Evolutionary conservation across 2,888 invertebrate genomes (phyloP).

Genomic region (Chrysopilus asiliformis): DNA sequence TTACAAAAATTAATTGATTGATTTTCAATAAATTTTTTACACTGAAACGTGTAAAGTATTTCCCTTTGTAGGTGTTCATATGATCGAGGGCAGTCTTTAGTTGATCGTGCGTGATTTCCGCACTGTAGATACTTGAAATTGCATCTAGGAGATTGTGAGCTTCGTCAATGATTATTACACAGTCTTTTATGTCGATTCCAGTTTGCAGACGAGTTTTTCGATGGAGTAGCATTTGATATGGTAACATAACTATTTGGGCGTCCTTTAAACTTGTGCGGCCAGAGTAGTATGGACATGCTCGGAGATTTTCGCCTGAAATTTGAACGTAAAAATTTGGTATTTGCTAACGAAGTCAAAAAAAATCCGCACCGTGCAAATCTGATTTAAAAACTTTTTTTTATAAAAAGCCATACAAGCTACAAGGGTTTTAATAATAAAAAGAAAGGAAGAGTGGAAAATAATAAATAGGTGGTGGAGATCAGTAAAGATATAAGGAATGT

Average conservation of each 20-base stretch:
- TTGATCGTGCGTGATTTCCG: slow-evolving; percentile 55
- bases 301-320: slow-evolving; percentile 53
- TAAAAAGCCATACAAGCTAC: no score
- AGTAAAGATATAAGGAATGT: no score
- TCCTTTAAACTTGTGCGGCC: slow-evolving; percentile 66
- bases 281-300: slow-evolving; percentile 91
- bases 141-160: slow-evolving; percentile 93
- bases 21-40: slow-evolving; percentile 67
- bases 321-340: no score
- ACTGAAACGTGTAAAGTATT: slow-evolving; percentile 59
- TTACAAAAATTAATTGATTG: slow-evolving; percentile 67
- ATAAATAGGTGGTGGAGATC: no score
- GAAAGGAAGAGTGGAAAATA: no score
- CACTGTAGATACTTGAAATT: slow-evolving; percentile 72
- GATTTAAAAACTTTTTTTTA: no score
- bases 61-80: slow-evolving; percentile 55
- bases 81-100: slow-evolving; percentile 49
- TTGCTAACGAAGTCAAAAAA: no score
- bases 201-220: slow-evolving; percentile 59
- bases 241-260: slow-evolving; percentile 67
- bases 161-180: slow-evolving; percentile 84
- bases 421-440: no score
- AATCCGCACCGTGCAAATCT: no score
- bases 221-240: slow-evolving; percentile 70
- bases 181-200: slow-evolving; percentile 50